Conservation (phyloP, 2,888 invertebrate genomes). For the Tetramorium bicarinatum region DNA sequence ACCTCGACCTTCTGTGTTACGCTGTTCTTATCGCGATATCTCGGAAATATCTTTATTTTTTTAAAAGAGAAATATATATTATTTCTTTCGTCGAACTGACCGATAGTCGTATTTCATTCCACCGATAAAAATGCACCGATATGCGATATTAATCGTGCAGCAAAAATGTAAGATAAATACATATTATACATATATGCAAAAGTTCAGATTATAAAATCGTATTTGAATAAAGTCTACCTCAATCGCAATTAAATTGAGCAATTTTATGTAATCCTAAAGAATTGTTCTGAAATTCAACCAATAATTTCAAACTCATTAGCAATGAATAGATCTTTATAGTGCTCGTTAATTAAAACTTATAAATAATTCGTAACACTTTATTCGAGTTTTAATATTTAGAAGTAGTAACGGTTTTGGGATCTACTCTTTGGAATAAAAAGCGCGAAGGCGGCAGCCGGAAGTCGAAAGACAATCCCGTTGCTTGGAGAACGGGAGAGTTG, state of each 20-base stretch:
- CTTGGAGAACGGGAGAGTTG: neutral
- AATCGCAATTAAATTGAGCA: neutral
- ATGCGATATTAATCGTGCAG: neutral
- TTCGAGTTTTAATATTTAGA: neutral
- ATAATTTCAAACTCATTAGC: neutral
- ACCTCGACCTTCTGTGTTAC: slow-evolving; percentile 21
- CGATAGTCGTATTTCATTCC: neutral
- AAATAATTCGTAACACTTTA: neutral
- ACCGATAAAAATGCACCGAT: neutral
- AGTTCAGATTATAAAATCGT: neutral
- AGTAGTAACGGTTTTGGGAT: neutral
- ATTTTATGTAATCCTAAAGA: neutral
- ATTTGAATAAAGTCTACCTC: neutral
- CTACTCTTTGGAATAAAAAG: neutral
- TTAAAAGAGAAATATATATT: neutral
- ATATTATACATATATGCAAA: neutral
- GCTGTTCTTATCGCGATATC: neutral
- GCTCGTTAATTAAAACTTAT: neutral
- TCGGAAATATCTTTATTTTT: slow-evolving; percentile 2
- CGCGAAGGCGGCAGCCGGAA: slow-evolving; percentile 15
- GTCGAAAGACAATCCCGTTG: slow-evolving; percentile 38
- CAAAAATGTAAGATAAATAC: neutral
- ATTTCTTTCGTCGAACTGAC: neutral
- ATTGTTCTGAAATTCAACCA: neutral
- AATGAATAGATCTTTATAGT: neutral